Base-by-base conservation (phyloP, 2,797 vertebrate genomes). In the Pachyuromys duprasi region DNA sequence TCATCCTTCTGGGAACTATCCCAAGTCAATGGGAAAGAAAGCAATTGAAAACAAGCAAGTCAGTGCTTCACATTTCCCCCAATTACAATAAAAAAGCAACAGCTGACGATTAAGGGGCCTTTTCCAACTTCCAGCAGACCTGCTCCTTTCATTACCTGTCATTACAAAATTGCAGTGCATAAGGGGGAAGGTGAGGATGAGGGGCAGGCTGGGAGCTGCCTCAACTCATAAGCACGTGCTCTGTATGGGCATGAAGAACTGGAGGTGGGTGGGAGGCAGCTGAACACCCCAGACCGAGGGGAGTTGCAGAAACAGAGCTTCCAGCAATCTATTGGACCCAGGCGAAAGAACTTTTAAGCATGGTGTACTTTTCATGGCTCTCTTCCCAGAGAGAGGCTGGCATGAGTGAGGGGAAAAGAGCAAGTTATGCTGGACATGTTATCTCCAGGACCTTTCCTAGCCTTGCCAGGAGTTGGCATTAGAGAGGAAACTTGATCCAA, bases 161-260 rank as follows among this genome's bases (percentile, higher is more conserved):
- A 96, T 96, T 97, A 96, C 96, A 97, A 97, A 98, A 97, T 83
- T 97, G 91, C 94, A 94, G 95, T 93, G 97, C 90, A 62, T 96
- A 95, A 96, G 87, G 88, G 88, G 97, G 79, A 93, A 98, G 93
- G 86, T 93, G 96, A 96, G 97, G 98, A 86, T 65, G 55, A 90
- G 28, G 84, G 94, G 93, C 96, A 97, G 0, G 28, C 91, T 95
- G 81, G 87, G 93, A 98, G 92, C 91, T 95, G 95, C 94, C 87
- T 96, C 94, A 95, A 98, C 97, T 97, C 96, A 96, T 97, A 96
- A 93, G 31, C 79, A 65, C 95, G 86, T 57, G 89, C 45, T 93
- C 97, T 97, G 97, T 91, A 88, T 95, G 95, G 91, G 75, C 79
- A 60, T 3, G 65, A 67, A 42, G 87, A 95, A 89, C 2, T 31